Conservation (phyloP, 2,888 invertebrate genomes). For the Portevinia maculata region DNA sequence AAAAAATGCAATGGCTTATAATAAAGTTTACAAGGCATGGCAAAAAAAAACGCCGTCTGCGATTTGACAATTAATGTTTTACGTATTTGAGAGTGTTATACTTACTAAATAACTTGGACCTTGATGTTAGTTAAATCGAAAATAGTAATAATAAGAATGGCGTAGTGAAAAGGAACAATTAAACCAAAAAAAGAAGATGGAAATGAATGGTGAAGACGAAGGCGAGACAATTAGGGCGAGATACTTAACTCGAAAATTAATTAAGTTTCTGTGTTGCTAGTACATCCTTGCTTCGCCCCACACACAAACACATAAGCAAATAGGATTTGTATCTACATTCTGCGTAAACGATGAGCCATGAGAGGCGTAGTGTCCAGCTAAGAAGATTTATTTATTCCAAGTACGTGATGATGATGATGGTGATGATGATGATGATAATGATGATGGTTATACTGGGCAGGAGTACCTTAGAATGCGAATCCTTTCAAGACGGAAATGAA, state of each 20-base stretch:
- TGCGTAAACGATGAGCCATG: constrained; percentile 35
- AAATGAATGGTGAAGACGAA: background rate
- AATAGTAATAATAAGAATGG: too few relatives aligned
- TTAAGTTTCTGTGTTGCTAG: constrained; percentile 65
- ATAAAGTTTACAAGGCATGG: too few relatives aligned
- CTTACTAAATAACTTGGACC: too few relatives aligned
- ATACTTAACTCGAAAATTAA: constrained; percentile 71
- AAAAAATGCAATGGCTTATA: too few relatives aligned
- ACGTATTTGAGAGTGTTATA: too few relatives aligned
- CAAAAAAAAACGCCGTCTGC: too few relatives aligned
- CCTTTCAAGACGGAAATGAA: constrained; percentile 60
- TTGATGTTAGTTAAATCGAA: too few relatives aligned
- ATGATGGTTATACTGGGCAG: constrained; percentile 2
- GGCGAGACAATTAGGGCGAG: constrained; percentile 20
- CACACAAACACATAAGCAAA: background rate
- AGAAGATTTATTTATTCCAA: constrained; percentile 69
- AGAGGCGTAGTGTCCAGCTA: constrained; percentile 47
- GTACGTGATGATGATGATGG: constrained; percentile 66
- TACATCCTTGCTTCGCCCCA: constrained; percentile 36
- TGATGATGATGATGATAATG: too few relatives aligned
- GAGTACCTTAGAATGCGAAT: constrained; percentile 13
- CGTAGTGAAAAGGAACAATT: too few relatives aligned
- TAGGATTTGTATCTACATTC: background rate
- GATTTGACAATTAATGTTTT: too few relatives aligned
- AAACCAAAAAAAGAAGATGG: too few relatives aligned